phyloP scores from a whole-genome alignment of 2,888 invertebrate genomes.

The Lypha dubia region DNA sequence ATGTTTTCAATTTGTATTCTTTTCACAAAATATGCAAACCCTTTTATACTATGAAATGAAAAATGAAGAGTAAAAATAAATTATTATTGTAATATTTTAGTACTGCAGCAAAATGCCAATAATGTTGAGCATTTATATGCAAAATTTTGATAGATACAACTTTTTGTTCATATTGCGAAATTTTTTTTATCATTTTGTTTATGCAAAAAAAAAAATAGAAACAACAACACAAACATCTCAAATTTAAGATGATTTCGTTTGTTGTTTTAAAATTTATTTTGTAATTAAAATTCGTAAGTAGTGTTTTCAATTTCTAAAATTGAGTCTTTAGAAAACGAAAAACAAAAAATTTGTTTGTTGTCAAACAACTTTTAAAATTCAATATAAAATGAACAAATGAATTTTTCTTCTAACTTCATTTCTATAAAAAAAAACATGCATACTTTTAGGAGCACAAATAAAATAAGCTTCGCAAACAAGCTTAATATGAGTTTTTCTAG shows the following conservation, averaged over 20 bases:
- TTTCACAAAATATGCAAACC: not conserved
- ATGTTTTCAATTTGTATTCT: conserved; percentile 14
- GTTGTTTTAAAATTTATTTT: conserved; percentile 3
- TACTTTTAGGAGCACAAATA: too few relatives aligned
- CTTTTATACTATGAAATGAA: not conserved
- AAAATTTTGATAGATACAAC: not conserved
- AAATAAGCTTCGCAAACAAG: too few relatives aligned
- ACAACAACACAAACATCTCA: not conserved
- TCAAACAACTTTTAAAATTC: too few relatives aligned
- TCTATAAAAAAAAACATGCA: too few relatives aligned
- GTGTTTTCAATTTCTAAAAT: too few relatives aligned
- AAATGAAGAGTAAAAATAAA: too few relatives aligned
- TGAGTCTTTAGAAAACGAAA: too few relatives aligned
- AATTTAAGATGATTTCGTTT: conserved; percentile 19
- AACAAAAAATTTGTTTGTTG: too few relatives aligned
- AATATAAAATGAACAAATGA: too few relatives aligned
- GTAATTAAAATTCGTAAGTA: not conserved
- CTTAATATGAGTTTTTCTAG: too few relatives aligned
- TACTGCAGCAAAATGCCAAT: conserved; percentile 32
- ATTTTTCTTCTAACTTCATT: too few relatives aligned
- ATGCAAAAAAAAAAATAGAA: conserved; percentile 30
- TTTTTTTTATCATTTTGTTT: not conserved
- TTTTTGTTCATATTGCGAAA: not conserved
- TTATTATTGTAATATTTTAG: conserved; percentile 20
- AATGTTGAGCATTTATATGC: conserved; percentile 37